Evolutionary conservation across 53 echinoderm and acorn worm species (phyloP).

Genomic region (Echinometra lucunter): DNA sequence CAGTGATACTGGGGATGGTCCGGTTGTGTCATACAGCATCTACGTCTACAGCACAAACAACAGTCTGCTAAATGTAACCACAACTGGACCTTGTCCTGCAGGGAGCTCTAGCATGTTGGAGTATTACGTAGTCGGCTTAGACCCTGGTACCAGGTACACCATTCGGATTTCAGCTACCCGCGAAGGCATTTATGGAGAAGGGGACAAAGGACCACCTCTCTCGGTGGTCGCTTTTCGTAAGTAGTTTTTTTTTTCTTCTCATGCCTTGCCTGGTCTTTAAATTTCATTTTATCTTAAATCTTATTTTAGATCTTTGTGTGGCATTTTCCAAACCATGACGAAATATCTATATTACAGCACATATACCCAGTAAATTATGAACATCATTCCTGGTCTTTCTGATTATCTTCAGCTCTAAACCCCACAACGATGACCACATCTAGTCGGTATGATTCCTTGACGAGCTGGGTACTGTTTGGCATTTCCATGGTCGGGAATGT

Average conservation of each 20-base stretch:
- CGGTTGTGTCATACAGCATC: not conserved
- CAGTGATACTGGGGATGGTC: not conserved
- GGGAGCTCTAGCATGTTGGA: not conserved
- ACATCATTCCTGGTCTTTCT: no score
- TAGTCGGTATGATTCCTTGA: no score
- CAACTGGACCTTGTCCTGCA: not conserved
- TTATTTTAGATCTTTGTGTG: no score
- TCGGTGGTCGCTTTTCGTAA: not conserved
- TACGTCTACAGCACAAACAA: not conserved
- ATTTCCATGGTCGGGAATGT: no score
- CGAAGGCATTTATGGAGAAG: not conserved
- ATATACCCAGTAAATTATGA: no score
- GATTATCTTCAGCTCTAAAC: no score
- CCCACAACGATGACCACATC: no score
- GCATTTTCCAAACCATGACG: no score
- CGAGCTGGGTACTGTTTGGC: no score
- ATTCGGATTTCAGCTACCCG: not conserved
- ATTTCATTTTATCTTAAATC: no score
- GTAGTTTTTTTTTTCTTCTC: not conserved
- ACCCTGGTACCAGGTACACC: not conserved
- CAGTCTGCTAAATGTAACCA: not conserved
- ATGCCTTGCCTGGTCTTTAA: no score
- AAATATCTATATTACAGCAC: no score
- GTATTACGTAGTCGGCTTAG: not conserved
- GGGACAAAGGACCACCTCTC: not conserved